Conservation (phyloP, 2,113 vertebrate species). For the Oplegnathus fasciatus region DNA sequence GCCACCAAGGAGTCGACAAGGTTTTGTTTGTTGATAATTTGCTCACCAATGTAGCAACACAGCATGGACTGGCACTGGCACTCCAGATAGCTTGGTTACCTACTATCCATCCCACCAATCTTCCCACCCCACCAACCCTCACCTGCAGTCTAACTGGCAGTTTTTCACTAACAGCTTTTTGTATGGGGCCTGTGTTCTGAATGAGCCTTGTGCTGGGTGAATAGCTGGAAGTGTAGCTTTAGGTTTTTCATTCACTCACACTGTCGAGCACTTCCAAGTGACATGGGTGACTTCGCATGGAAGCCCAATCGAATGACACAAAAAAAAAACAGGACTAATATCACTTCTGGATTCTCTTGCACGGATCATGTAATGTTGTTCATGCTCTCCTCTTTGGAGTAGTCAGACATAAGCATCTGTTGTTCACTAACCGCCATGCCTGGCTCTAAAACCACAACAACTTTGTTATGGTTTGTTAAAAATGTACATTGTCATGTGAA, state of each 20-base stretch:
- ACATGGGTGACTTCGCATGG: constrained; percentile 43
- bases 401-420: background rate
- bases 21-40: constrained; percentile 84
- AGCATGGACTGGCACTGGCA: constrained; percentile 71
- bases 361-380: background rate
- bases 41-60: constrained; percentile 60
- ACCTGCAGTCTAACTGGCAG: constrained; percentile 59
- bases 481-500: constrained; percentile 8
- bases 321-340: constrained; percentile 2
- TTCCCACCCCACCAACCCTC: background rate
- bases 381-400: constrained; percentile 33
- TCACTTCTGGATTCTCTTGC: constrained; percentile 12
- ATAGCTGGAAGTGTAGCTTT: constrained; percentile 16
- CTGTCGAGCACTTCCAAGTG: constrained; percentile 45
- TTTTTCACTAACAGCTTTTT: constrained; percentile 59
- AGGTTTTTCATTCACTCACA: constrained; percentile 23
- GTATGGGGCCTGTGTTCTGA: constrained; percentile 37
- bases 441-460: constrained; percentile 21
- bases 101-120: constrained; percentile 4
- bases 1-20: constrained; percentile 86
- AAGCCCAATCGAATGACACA: background rate
- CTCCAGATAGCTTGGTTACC: constrained; percentile 41
- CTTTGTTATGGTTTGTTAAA: constrained; percentile 12
- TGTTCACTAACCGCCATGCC: constrained; percentile 53
- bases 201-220: constrained; percentile 34